phyloP scores from a whole-genome alignment of 2,888 invertebrate genomes.

The Creontiades dilutus region DNA sequence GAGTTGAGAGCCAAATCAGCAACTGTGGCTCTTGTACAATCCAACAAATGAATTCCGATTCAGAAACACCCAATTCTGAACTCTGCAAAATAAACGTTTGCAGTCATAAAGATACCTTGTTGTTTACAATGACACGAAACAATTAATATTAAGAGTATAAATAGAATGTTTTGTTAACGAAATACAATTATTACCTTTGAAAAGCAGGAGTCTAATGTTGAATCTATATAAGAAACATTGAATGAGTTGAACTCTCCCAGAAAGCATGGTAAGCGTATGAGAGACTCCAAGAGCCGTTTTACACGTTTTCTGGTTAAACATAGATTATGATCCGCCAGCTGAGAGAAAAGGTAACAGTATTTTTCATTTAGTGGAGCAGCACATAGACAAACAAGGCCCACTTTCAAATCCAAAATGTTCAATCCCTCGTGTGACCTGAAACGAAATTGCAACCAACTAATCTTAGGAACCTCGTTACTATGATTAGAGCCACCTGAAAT shows the following conservation, averaged over 20 bases:
- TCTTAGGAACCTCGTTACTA: no score
- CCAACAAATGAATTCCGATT: slow-evolving; percentile 86
- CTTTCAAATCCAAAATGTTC: slow-evolving; percentile 85
- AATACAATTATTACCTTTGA: slow-evolving; percentile 80
- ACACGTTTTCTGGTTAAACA: slow-evolving; percentile 85
- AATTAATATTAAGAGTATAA: not conserved
- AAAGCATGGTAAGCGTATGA: slow-evolving; percentile 83
- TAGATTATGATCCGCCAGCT: slow-evolving; percentile 87
- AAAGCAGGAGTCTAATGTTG: slow-evolving; percentile 87
- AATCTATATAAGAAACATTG: slow-evolving; percentile 83
- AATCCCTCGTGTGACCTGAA: slow-evolving; percentile 77
- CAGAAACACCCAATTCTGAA: slow-evolving; percentile 85
- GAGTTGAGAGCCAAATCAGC: slow-evolving; percentile 84
- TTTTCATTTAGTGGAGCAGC: slow-evolving; percentile 83
- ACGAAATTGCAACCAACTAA: not conserved
- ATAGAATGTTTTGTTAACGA: not conserved
- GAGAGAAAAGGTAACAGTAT: slow-evolving; percentile 84
- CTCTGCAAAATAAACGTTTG: slow-evolving; percentile 76
- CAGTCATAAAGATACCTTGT: no score
- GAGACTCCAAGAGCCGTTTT: slow-evolving; percentile 82
- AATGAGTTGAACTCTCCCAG: slow-evolving; percentile 83
- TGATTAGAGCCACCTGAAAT: no score
- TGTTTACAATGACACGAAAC: no score
- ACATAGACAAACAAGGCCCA: slow-evolving; percentile 84
- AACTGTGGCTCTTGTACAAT: slow-evolving; percentile 83